Evolutionary conservation across 2,797 vertebrate genomes (phyloP).

Genomic region (Dallia pectoralis): DNA sequence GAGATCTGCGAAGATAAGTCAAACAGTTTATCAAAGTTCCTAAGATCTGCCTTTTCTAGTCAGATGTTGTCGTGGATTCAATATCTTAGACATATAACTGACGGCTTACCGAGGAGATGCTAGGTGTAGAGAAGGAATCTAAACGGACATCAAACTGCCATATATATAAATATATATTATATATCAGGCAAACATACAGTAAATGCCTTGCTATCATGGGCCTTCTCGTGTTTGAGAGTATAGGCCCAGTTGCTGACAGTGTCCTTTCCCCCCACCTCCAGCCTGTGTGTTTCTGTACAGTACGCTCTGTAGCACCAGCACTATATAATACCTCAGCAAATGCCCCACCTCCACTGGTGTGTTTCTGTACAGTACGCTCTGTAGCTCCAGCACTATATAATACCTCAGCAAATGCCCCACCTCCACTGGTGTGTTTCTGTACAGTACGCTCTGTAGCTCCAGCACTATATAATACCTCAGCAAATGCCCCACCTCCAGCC

Average conservation of each 20-base stretch:
- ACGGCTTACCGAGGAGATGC: slow-evolving; percentile 47
- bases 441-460: slow-evolving; percentile 25
- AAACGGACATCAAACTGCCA: slow-evolving; percentile 34
- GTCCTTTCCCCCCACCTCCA: slow-evolving; percentile 10
- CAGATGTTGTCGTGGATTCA: slow-evolving; percentile 48
- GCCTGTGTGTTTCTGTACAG: slow-evolving; percentile 23
- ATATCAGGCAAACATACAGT: not conserved
- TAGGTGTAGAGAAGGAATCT: slow-evolving; percentile 41
- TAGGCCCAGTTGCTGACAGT: slow-evolving; percentile 17
- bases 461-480: slow-evolving; percentile 45
- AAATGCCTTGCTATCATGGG: not conserved
- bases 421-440: slow-evolving; percentile 20
- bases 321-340: slow-evolving; percentile 51
- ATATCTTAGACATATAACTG: slow-evolving; percentile 45
- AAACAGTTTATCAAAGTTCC: slow-evolving; percentile 50
- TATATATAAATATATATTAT: too few relatives aligned
- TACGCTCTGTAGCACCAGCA: slow-evolving; percentile 27
- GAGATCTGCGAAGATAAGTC: slow-evolving; percentile 18
- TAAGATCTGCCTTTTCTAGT: slow-evolving; percentile 39
- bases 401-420: slow-evolving; percentile 47
- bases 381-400: slow-evolving; percentile 35
- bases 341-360: slow-evolving; percentile 15
- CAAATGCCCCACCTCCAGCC: slow-evolving; percentile 31
- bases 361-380: slow-evolving; percentile 21
- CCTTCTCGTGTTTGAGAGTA: slow-evolving; percentile 10